Base-by-base conservation (phyloP, 2,888 invertebrate genomes). In the Lacanobia oleracea region DNA sequence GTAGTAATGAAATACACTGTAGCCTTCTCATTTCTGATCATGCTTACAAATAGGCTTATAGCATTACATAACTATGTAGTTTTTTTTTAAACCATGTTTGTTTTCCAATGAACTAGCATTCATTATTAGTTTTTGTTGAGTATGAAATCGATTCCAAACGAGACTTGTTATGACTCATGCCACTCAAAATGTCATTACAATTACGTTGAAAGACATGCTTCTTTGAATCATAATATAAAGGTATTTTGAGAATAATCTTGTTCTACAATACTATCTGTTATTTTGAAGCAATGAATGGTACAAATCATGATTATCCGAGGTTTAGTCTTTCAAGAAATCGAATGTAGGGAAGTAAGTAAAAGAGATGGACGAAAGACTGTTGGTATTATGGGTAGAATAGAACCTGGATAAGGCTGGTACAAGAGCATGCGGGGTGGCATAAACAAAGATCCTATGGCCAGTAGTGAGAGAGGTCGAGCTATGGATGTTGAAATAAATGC, bases 81-180 rank as follows among this genome's bases (percentile, higher is more conserved):
- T 61, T 53, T 75, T n/a, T 54, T 48, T 18, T 53, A 64, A 51
- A 27, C 3, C 50, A 33, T 65, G 64, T 79, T 81, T 79, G 53
- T 77, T 77, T 65, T 72, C 21, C 50, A 33, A 59, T 59, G 62
- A 59, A 77, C 61, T 12, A 80, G 27, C 40, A 67, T 67, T 82
- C 18, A 65, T 77, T 54, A 82, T 66, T 56, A 33, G 56, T 72
- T 72, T 76, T 71, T 78, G 62, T 56, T 50, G 62, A 54, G 67
- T 68, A 56, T 72, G 45, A 68, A 78, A 82, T 82, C 40, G 68
- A 68, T 82, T 78, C 23, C 57, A 50, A 50, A 51, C 45, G 43
- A 59, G 48, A 43, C 43, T 40, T 82, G 63, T 67, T 82, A 66
- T 72, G 79, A 82, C 73, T 79, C 67, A 66, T 45, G 72, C 54